Percentiles rank a stretch among this genome's conserved stretches.
phyloP scores from a whole-genome alignment of 2,888 invertebrate genomes.

The Caenorhabditis sulstoni region DNA sequence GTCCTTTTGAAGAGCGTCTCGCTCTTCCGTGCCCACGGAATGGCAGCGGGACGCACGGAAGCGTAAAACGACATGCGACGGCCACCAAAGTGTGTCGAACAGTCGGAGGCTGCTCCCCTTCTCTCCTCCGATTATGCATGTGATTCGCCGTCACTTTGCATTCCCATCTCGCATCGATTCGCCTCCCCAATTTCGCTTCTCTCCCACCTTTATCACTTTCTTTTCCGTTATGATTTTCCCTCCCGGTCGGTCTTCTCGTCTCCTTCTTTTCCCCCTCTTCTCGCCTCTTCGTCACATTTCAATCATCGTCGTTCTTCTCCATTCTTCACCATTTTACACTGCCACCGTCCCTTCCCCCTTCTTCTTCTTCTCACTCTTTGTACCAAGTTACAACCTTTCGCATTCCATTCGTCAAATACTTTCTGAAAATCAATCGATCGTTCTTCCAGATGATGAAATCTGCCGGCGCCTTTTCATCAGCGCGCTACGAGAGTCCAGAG shows the following conservation, averaged over 20 bases:
- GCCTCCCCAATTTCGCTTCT: neutral
- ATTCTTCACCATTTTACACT: slow-evolving; percentile 12
- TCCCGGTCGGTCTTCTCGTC: neutral
- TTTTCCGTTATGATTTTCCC: slow-evolving; percentile 19
- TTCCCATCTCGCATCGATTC: slow-evolving; percentile 21
- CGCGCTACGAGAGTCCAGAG: slow-evolving; percentile 56
- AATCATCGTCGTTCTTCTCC: neutral
- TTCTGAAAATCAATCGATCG: neutral
- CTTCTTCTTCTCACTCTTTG: slow-evolving; percentile 13
- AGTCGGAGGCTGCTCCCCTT: neutral
- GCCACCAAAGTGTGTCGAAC: slow-evolving; percentile 33
- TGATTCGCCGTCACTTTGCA: slow-evolving; percentile 13
- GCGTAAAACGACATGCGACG: slow-evolving; percentile 37
- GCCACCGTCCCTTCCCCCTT: slow-evolving; percentile 7
- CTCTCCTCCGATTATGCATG: slow-evolving; percentile 17
- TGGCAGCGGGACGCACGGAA: slow-evolving; percentile 21
- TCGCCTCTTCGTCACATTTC: slow-evolving; percentile 19
- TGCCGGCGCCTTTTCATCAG: slow-evolving; percentile 44
- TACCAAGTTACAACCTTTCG: slow-evolving; percentile 40
- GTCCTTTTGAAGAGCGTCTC: too few relatives aligned
- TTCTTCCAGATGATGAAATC: slow-evolving; percentile 44
- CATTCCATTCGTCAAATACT: slow-evolving; percentile 36
- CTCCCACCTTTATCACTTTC: slow-evolving; percentile 3
- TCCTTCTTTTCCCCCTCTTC: slow-evolving; percentile 1
- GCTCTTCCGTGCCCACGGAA: neutral